phyloP scores from a whole-genome alignment of 1,140 invertebrate species.

The Rhyzopertha dominica region DNA sequence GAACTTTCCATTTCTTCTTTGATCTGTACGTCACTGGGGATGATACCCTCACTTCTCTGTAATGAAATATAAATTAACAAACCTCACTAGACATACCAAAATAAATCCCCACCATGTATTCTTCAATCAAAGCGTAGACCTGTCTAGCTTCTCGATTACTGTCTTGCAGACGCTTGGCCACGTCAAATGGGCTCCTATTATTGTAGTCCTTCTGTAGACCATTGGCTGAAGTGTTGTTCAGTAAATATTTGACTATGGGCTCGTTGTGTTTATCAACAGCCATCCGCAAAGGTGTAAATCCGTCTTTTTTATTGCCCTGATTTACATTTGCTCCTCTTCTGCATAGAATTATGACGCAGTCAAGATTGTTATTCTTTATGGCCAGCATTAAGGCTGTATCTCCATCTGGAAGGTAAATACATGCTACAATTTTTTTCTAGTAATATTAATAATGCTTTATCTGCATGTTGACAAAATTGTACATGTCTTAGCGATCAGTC shows the following conservation, averaged over 20 bases:
- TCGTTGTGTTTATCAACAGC: constrained; percentile 49
- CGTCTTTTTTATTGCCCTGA: constrained; percentile 48
- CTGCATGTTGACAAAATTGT: constrained; percentile 4
- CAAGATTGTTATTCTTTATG: constrained; percentile 47
- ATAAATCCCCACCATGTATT: constrained; percentile 27
- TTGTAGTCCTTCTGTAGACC: constrained; percentile 24
- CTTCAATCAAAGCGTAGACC: constrained; percentile 21
- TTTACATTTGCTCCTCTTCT: constrained; percentile 50
- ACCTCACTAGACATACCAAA: constrained; percentile 5
- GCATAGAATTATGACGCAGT: constrained; percentile 48
- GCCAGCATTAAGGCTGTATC: constrained; percentile 52
- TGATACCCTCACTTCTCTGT: not conserved
- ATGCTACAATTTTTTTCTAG: constrained; percentile 16
- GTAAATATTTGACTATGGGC: constrained; percentile 50
- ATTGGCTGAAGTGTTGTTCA: constrained; percentile 39
- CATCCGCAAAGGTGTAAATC: constrained; percentile 55
- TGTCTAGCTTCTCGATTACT: constrained; percentile 14
- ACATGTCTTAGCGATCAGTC: constrained; percentile 1
- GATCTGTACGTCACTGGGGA: constrained; percentile 21
- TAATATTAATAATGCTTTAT: constrained; percentile 12
- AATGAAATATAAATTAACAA: constrained; percentile 1
- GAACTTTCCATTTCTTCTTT: constrained; percentile 26
- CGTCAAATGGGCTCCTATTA: constrained; percentile 24
- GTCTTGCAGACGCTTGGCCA: constrained; percentile 20
- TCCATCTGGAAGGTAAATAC: constrained; percentile 38